A percentile compares a stretch with the other conserved stretches of the same genome.
phyloP scores from a whole-genome alignment of 2,113 vertebrate species.

The Chaetodon auriga region DNA sequence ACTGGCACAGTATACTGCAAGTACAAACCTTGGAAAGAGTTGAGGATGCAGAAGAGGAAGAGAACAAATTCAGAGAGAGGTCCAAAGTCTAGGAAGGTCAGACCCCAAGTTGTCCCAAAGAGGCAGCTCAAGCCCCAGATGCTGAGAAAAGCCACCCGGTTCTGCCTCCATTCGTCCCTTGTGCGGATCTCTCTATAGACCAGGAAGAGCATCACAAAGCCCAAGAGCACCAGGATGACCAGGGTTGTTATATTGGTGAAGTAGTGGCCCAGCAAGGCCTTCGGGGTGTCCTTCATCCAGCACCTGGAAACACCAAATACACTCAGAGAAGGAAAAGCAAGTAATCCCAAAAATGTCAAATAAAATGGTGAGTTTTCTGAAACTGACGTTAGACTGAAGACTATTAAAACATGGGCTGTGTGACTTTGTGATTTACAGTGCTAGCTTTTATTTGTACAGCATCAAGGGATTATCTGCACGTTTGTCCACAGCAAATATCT shows the following conservation, averaged over 20 bases:
- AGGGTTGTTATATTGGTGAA: constrained; percentile 71
- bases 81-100: constrained; percentile 76
- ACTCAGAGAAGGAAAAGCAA: not conserved
- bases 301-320: constrained; percentile 74
- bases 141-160: constrained; percentile 79
- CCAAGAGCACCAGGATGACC: constrained; percentile 69
- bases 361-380: not conserved
- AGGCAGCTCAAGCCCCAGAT: constrained; percentile 86
- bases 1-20: not conserved
- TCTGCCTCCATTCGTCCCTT: constrained; percentile 77
- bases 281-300: constrained; percentile 72
- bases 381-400: not conserved
- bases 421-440: too few species aligned
- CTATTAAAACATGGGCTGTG: too few species aligned
- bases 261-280: constrained; percentile 72
- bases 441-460: not conserved
- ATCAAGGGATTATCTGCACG: not conserved
- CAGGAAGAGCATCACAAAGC: constrained; percentile 78
- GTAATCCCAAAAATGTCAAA: too few species aligned
- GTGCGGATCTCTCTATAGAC: constrained; percentile 75
- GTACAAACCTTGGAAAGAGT: constrained; percentile 83
- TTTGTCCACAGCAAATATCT: not conserved
- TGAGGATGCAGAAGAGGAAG: constrained; percentile 82
- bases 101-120: constrained; percentile 82
- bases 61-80: constrained; percentile 59